phyloP scores from a whole-genome alignment of 2,888 invertebrate species.

The Vandiemenella viatica region DNA sequence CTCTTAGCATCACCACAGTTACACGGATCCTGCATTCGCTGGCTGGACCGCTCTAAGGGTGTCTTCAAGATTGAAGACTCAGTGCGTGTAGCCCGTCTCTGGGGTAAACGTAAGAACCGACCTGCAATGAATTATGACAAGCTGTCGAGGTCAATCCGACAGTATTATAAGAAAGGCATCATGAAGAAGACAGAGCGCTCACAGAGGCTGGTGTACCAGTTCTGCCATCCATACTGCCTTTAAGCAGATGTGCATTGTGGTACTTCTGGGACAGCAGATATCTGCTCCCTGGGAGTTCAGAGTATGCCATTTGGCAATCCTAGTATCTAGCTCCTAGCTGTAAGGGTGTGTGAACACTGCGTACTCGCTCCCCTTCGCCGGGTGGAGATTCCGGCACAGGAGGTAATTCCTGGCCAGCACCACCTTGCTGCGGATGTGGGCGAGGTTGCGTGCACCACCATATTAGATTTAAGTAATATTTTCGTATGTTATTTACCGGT shows the following conservation, averaged over 20 bases:
- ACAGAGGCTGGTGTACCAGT: constrained; percentile 96
- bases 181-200: constrained; percentile 98
- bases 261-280: not conserved
- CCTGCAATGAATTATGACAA: constrained; percentile 99
- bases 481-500: constrained; percentile 28
- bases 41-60: constrained; percentile 87
- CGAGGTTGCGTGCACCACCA: no score
- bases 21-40: constrained; percentile 89
- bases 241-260: not conserved
- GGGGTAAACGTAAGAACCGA: constrained; percentile 96
- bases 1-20: constrained; percentile 74
- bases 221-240: constrained; percentile 86
- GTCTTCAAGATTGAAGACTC: constrained; percentile 99
- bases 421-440: no score
- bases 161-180: constrained; percentile 98
- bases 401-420: no score
- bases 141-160: constrained; percentile 88
- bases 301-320: constrained; percentile 2
- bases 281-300: not conserved
- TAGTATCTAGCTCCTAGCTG: not conserved
- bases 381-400: no score
- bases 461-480: no score
- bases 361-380: no score
- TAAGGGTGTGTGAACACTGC: no score
- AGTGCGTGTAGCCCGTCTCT: constrained; percentile 87